Conservation (phyloP, 2,797 vertebrate genomes). For the Denticeps clupeoides region DNA sequence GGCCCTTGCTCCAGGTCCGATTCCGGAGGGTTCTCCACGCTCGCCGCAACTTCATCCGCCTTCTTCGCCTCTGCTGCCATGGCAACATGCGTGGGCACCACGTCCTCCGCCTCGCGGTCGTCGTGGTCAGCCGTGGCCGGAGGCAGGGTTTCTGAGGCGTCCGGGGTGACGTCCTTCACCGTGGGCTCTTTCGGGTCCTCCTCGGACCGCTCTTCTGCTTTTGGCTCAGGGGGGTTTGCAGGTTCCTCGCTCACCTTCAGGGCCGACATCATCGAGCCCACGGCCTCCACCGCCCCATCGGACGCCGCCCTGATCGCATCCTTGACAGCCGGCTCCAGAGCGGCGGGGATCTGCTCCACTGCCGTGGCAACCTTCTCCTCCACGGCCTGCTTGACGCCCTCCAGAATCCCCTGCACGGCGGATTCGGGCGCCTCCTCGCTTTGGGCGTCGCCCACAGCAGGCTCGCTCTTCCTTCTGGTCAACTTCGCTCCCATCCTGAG, state of each 20-base stretch:
- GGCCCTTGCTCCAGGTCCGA: conserved; percentile 2
- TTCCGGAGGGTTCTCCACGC: too few species aligned
- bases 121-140: too few species aligned
- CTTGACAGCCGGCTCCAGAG: conserved; percentile 14
- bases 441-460: conserved; percentile 26
- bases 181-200: too few species aligned
- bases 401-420: conserved; percentile 10
- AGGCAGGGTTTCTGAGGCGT: too few species aligned
- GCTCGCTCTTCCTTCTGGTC: conserved; percentile 72
- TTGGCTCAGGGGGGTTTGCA: neutral
- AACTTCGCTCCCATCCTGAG: conserved; percentile 66
- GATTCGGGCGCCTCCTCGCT: neutral
- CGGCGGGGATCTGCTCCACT: conserved; percentile 10
- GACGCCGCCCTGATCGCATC: conserved; percentile 3
- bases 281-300: conserved; percentile 13
- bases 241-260: neutral
- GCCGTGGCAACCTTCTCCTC: conserved; percentile 15
- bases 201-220: too few species aligned
- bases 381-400: conserved; percentile 23
- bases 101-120: too few species aligned
- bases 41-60: conserved; percentile 6
- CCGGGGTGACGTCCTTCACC: too few species aligned
- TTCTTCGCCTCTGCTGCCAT: neutral
- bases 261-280: conserved; percentile 18
- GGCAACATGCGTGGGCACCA: too few species aligned